These are phyloP conservation scores for human DNA, from an alignment of 2,113 vertebrate genomes.

Conservation along the genomic window GRCh38 chr2:17587501-17588000, in stretches of 20 bases:
- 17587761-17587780: neutral
- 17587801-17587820: neutral
- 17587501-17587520: neutral
- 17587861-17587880: neutral
- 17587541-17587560: constrained; percentile 9
- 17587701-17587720: fast-evolving
- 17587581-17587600: neutral
- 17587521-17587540: neutral
- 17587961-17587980: neutral
- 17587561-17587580: neutral
- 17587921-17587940: neutral
- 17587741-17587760: neutral
- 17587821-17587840: neutral
- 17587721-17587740: neutral
- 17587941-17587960: neutral
- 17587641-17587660: neutral
- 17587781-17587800: neutral
- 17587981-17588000: neutral
- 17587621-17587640: neutral
- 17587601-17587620: neutral
- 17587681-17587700: neutral
- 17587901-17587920: neutral
- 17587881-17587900: neutral
- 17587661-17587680: neutral
- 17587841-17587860: no score